phyloP scores from a whole-genome alignment of 2,888 invertebrate species.

The Caenorhabditis afra region DNA sequence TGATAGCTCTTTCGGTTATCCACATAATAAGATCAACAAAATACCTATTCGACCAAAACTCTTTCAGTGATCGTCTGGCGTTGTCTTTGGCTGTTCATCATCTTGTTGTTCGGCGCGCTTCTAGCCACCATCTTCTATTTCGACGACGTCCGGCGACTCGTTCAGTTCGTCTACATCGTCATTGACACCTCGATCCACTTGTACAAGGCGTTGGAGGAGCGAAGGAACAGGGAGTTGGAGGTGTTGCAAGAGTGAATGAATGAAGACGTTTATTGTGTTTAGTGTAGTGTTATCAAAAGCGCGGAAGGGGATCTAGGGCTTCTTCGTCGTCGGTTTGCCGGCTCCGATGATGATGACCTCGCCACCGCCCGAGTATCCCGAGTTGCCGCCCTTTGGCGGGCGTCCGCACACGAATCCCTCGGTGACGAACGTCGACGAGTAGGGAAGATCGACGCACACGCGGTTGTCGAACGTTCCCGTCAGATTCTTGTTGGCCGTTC shows the following conservation, averaged over 20 bases:
- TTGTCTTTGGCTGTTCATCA: constrained; percentile 35
- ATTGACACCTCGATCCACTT: constrained; percentile 40
- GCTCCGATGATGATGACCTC: constrained; percentile 22
- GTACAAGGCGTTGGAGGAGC: constrained; percentile 27
- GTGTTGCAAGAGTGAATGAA: background rate
- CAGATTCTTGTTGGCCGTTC: constrained; percentile 6
- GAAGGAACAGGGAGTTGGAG: background rate
- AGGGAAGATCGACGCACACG: constrained; percentile 17
- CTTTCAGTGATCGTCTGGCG: constrained; percentile 38
- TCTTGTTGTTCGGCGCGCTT: constrained; percentile 4
- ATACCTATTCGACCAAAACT: too few species aligned
- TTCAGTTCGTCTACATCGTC: constrained; percentile 37
- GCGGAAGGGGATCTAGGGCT: background rate
- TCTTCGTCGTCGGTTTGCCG: constrained; percentile 16
- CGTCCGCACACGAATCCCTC: constrained; percentile 45
- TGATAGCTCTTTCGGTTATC: too few species aligned
- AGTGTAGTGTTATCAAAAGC: background rate
- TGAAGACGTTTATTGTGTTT: background rate
- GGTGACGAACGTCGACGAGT: constrained; percentile 1
- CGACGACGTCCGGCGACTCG: constrained; percentile 23
- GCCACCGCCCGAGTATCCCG: constrained; percentile 12
- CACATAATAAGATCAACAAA: too few species aligned
- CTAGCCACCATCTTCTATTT: constrained; percentile 11
- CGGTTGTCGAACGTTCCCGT: constrained; percentile 29
- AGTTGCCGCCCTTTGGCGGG: constrained; percentile 8